Evolutionary conservation across 2,113 vertebrate genomes (phyloP).

Genomic region (Probosciger aterrimus): DNA sequence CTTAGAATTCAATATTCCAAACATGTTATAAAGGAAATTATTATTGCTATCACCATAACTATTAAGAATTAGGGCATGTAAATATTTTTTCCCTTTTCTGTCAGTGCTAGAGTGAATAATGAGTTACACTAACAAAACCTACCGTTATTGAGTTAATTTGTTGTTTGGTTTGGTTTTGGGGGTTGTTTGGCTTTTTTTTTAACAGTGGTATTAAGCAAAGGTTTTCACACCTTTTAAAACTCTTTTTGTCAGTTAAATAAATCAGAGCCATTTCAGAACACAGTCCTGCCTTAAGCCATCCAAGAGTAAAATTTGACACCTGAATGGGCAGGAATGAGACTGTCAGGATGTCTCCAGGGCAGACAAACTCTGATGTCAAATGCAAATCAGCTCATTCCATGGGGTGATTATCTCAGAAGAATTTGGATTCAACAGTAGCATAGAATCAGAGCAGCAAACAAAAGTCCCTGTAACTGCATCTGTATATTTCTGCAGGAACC

Average conservation of each 20-base stretch:
- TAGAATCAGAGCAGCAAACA: neutral
- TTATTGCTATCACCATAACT: neutral
- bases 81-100: neutral
- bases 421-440: neutral
- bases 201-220: neutral
- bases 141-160: neutral
- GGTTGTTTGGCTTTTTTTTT: accelerated
- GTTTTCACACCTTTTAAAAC: neutral
- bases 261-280: neutral
- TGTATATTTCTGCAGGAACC: neutral
- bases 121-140: neutral
- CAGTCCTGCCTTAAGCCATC: neutral
- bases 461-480: neutral
- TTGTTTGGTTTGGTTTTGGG: neutral
- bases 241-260: neutral
- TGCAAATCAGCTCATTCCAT: neutral
- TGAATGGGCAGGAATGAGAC: neutral
- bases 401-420: neutral
- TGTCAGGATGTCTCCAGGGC: neutral
- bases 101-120: neutral
- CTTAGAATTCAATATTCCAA: neutral
- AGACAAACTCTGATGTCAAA: neutral
- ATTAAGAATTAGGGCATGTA: neutral
- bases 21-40: neutral
- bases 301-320: neutral